Evolutionary conservation across 2,113 vertebrate genomes (phyloP).

Genomic region (Proterorhinus semilunaris): DNA sequence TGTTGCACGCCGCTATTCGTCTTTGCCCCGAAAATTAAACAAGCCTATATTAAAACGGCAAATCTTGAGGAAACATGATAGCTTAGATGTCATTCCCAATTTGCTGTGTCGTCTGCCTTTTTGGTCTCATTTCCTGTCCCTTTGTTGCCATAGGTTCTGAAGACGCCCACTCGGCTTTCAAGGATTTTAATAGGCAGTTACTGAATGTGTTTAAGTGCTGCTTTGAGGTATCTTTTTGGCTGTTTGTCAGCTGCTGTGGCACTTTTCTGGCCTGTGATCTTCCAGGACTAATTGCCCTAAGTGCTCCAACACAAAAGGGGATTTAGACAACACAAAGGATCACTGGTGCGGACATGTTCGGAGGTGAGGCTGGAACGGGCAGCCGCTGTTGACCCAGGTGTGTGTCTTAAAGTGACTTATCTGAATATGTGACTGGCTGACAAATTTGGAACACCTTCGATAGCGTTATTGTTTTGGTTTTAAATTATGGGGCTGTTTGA

Average conservation of each 20-base stretch:
- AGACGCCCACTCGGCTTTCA: constrained; percentile 16
- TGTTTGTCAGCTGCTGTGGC: neutral
- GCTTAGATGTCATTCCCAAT: constrained; percentile 50
- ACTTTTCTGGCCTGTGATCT: constrained; percentile 3
- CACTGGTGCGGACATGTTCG: constrained; percentile 5
- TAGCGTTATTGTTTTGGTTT: no score
- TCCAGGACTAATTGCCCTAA: constrained; percentile 15
- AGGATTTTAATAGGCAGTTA: constrained; percentile 22
- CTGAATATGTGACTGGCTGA: neutral
- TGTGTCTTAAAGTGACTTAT: neutral
- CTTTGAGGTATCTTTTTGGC: constrained; percentile 1
- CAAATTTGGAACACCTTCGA: neutral
- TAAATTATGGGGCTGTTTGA: no score
- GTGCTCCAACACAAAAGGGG: neutral
- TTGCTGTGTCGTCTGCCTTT: constrained; percentile 29
- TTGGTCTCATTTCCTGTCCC: constrained; percentile 28
- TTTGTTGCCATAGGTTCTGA: neutral
- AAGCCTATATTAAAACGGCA: constrained; percentile 68
- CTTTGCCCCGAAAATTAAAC: constrained; percentile 51
- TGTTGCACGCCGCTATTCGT: constrained; percentile 52
- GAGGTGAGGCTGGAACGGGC: constrained; percentile 14
- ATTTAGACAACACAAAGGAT: neutral
- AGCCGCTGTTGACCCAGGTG: constrained; percentile 21
- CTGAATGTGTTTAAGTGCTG: constrained; percentile 7
- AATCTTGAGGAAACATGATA: constrained; percentile 66